These are phyloP conservation scores for Pterobdella sp. DNA, from an alignment of 2,888 invertebrate species.

Conservation along the genomic window DNA sequence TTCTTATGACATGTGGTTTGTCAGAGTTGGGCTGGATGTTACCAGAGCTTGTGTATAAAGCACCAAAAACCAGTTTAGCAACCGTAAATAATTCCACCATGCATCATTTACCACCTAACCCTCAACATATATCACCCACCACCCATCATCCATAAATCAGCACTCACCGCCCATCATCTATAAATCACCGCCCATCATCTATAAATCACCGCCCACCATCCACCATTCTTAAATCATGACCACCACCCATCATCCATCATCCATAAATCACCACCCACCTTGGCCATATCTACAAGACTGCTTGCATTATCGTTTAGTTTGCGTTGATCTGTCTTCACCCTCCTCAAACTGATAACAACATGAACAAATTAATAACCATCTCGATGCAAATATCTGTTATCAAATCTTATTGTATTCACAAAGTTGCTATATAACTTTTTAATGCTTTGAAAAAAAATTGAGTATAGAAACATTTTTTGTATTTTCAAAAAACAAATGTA, in stretches of 20 bases:
- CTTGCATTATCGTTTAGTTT: constrained; percentile 98
- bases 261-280: constrained; percentile 59
- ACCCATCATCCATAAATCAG: too few relatives aligned
- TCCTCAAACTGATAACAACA: constrained; percentile 68
- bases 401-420: constrained; percentile 21
- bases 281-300: constrained; percentile 98
- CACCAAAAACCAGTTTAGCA: too few relatives aligned
- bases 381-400: constrained; percentile 18
- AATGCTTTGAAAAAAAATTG: too few relatives aligned
- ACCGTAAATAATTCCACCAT: too few relatives aligned
- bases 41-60: too few relatives aligned
- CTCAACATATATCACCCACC: too few relatives aligned
- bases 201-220: background rate
- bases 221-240: background rate
- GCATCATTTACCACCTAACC: too few relatives aligned
- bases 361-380: background rate
- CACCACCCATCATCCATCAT: background rate
- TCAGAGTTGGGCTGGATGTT: too few relatives aligned
- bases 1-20: too few relatives aligned
- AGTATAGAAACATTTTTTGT: too few relatives aligned
- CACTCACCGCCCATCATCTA: too few relatives aligned
- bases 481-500: background rate
- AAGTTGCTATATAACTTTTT: too few relatives aligned
- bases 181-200: background rate
- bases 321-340: constrained; percentile 99